Evolutionary conservation across 2,113 vertebrate genomes (phyloP), one percentile per base, ranked within the genome.

Genomic region (Notothenia coriiceps): DNA sequence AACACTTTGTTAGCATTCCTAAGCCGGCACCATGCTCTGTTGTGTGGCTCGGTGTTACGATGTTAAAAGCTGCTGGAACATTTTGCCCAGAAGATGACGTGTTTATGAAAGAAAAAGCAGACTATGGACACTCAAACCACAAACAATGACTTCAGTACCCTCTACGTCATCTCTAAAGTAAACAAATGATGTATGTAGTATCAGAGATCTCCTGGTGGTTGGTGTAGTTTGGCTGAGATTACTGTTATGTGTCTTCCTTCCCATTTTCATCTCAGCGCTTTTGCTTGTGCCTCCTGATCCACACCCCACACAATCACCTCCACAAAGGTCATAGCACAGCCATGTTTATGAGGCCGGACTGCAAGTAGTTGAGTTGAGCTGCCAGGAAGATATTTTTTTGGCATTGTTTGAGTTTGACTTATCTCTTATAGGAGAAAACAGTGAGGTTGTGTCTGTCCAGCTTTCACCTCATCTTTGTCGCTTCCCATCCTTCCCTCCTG

Each of bases 381-480:
- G 92, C 89, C 88, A 86, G 91, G 85, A 82, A 84, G 84, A 59
- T 89, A 57, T 89, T 86, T 90, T 92, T 84, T 92, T 91, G 92
- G 86, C 91, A 68, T 90, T 83, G 47, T 83, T 74, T 49, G 74
- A 54, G 14, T 59, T 86, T 81, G 54, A 62, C 66, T 44, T 65
- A 18, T 86, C 86, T 77, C 63, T 50, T 22, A n/a, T 59, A 2
- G 63, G 57, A 86, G 2, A 46, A 80, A 70, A 70, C 6, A 12
- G 17, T 14, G 51, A 63, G 70, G 17, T 63, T 57, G 2, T 62
- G 35, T 60, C 43, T 52, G 35, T 74, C 63, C 44, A 56, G 10
- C 40, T 12, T 77, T 66, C 61, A 59, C 17, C 13, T 6, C 51
- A 7, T 73, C 8, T 43, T 43, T 8, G 14, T 35, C 2, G 1